phyloP scores from a whole-genome alignment of 2,888 invertebrate species.

The Hylaea fasciaria region DNA sequence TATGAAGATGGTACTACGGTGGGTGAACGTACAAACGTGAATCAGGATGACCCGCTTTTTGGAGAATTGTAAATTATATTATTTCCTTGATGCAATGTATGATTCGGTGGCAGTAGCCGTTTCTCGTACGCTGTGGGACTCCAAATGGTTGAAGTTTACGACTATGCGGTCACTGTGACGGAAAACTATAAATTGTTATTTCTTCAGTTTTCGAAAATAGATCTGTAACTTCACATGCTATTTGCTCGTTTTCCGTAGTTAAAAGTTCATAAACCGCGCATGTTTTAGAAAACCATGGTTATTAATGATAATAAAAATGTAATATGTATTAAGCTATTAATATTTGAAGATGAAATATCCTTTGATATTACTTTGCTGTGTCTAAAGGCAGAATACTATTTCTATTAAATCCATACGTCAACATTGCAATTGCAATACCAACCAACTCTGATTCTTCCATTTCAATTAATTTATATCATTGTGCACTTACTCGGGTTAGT shows the following conservation, averaged over 20 bases:
- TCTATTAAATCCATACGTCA: not conserved
- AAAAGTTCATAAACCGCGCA: not conserved
- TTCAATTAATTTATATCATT: slow-evolving; percentile 39
- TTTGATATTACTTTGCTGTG: no score
- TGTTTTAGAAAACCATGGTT: no score
- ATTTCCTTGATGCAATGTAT: slow-evolving; percentile 45
- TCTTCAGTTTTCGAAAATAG: slow-evolving; percentile 36
- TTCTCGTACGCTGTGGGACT: slow-evolving; percentile 38
- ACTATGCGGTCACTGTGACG: slow-evolving; percentile 28
- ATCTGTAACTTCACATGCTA: not conserved
- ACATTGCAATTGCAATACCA: slow-evolving; percentile 6
- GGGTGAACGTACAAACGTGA: slow-evolving; percentile 51
- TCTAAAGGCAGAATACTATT: not conserved
- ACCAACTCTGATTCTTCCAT: slow-evolving; percentile 29
- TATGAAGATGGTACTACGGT: slow-evolving; percentile 28
- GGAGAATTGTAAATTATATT: slow-evolving; percentile 45
- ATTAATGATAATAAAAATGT: no score
- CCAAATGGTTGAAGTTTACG: slow-evolving; percentile 35
- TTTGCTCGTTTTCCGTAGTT: not conserved
- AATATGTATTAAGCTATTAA: no score
- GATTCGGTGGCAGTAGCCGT: slow-evolving; percentile 40
- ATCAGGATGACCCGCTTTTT: slow-evolving; percentile 56
- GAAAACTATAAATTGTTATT: slow-evolving; percentile 27
- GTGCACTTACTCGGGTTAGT: slow-evolving; percentile 33
- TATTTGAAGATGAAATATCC: no score